Evolutionary conservation across 2,888 invertebrate genomes (phyloP), one percentile per base, ranked within the genome.

Genomic region (Drosophila buzzatii): DNA sequence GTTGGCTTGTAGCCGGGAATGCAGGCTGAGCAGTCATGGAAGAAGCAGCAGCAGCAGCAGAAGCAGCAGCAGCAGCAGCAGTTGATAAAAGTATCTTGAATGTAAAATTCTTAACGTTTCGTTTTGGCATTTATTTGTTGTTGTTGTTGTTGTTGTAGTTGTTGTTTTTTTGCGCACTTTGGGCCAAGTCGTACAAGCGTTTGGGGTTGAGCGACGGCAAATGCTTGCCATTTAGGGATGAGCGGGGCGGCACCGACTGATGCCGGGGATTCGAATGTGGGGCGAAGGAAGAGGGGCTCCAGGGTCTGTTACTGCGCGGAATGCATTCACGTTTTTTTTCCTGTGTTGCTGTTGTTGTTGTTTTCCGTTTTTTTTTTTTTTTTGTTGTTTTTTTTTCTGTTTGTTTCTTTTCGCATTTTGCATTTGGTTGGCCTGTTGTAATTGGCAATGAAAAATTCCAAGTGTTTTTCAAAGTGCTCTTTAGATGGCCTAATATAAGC

Each of bases 381-480:
- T 20, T 56, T 14, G 12, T 39, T 6, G n/a, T 61, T 23, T 55
- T 44, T 18, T 47, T 39, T 49, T n/a, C 16, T n/a, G n/a, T n/a
- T 69, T 45, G 37, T 16, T 47, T 44, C 23, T 49, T 18, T 67
- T 69, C 9, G 44, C 42, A 45, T 57, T 65, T 73, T 64, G 45
- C 73, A 77, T 67, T 78, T 62, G 63, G 62, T 42, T 67, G 53
- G 74, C 64, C 64, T 67, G 68, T 67, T 76, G 79, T 81, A 81
- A 81, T 81, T 81, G 81, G 82, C 81, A 81, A 73, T 81, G 79
- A 81, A 79, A 80, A 81, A 81, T 81, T 81, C 82, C 81, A 81
- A 73, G 81, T 81, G 80, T 80, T 81, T 80, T 81, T 81, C 79
- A 74, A 82, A 80, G 72, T 74, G 72, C 79, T 73, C 79, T 70